These are phyloP conservation scores for Columba guinea DNA, from an alignment of 2,797 vertebrate species.

Conservation along the genomic window DNA sequence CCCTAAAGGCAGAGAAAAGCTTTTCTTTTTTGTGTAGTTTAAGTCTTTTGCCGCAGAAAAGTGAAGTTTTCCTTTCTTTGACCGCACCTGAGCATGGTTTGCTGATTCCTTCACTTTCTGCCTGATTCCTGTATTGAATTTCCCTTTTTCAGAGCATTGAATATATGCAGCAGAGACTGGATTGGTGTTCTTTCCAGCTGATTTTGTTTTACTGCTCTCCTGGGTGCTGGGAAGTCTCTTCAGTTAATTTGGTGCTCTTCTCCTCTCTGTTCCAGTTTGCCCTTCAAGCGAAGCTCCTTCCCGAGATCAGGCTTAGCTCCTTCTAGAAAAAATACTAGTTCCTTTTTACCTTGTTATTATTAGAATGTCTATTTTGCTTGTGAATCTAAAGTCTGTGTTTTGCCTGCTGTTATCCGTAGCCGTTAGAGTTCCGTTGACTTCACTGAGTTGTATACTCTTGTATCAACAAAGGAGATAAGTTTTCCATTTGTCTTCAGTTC, in stretches of 20 bases:
- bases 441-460: not conserved
- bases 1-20: not conserved
- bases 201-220: not conserved
- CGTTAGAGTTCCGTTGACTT: not conserved
- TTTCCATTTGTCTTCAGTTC: not conserved
- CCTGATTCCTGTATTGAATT: not conserved
- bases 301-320: not conserved
- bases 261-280: not conserved
- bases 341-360: not conserved
- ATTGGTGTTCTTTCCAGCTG: not conserved
- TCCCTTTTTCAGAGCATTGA: not conserved
- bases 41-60: not conserved
- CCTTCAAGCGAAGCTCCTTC: not conserved
- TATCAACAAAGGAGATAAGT: not conserved
- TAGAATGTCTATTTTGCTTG: fast-evolving
- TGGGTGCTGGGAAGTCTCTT: not conserved
- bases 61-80: not conserved
- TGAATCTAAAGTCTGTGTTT: not conserved
- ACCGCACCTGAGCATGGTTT: not conserved
- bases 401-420: not conserved
- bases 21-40: not conserved
- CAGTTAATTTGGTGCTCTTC: not conserved
- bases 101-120: not conserved
- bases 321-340: not conserved
- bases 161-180: not conserved